Percentiles rank a stretch among this genome's conserved stretches.
Evolutionary conservation across 2,888 invertebrate genomes (phyloP).

Genomic region (Apocheima hispidaria): DNA sequence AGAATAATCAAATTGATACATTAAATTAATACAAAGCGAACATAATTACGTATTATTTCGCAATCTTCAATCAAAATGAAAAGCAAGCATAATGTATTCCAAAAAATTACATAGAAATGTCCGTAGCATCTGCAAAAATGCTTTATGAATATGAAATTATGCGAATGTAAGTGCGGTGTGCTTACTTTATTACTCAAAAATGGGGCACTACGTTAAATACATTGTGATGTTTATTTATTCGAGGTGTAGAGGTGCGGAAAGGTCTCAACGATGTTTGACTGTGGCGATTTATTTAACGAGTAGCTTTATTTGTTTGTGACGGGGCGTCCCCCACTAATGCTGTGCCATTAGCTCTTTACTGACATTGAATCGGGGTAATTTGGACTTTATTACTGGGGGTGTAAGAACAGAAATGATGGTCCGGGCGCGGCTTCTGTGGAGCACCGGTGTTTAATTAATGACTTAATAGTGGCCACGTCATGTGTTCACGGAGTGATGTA

Average conservation of each 20-base stretch:
- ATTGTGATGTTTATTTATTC: constrained; percentile 72
- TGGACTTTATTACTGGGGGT: constrained; percentile 61
- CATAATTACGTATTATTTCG: constrained; percentile 56
- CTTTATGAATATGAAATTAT: constrained; percentile 30
- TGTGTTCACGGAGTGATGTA: constrained; percentile 61
- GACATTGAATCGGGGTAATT: constrained; percentile 61
- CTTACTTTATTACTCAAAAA: constrained; percentile 41
- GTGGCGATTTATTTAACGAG: constrained; percentile 78
- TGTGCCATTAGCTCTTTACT: constrained; percentile 69
- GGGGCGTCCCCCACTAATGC: constrained; percentile 69
- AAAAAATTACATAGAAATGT: constrained; percentile 19
- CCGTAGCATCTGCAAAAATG: constrained; percentile 18
- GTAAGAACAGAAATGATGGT: constrained; percentile 52
- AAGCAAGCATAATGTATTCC: constrained; percentile 6
- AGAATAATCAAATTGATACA: not conserved
- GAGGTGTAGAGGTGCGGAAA: constrained; percentile 69
- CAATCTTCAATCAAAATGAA: constrained; percentile 15
- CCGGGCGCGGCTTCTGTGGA: constrained; percentile 49
- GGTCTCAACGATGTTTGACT: constrained; percentile 73
- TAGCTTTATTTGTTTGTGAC: constrained; percentile 76
- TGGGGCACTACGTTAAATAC: constrained; percentile 56
- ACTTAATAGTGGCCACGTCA: constrained; percentile 71
- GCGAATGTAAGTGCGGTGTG: constrained; percentile 23
- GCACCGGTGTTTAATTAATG: constrained; percentile 69
- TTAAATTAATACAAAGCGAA: constrained; percentile 35